A percentile compares a stretch with the other conserved stretches of the same genome.
phyloP scores from a whole-genome alignment of 2,797 vertebrate species.

The Vultur gryphus region DNA sequence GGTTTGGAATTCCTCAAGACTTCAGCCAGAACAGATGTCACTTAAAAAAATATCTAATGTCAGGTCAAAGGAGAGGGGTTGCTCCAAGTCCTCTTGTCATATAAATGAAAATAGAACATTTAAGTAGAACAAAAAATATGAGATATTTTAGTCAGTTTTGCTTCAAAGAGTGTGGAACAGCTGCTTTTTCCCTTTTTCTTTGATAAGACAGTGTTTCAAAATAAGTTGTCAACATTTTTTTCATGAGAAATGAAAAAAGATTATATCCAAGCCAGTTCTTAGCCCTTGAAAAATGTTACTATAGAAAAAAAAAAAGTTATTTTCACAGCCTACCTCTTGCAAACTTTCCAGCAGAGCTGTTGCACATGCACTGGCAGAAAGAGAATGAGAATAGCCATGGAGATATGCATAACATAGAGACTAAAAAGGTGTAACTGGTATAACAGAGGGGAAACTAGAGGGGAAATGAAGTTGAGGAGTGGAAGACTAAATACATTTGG shows the following conservation, averaged over 20 bases:
- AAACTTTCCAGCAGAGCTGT: neutral
- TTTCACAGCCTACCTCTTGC: neutral
- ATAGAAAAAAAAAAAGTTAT: neutral
- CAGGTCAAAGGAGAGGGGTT: neutral
- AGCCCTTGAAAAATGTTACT: neutral
- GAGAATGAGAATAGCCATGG: neutral
- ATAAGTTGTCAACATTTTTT: neutral
- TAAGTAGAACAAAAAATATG: neutral
- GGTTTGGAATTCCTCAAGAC: neutral
- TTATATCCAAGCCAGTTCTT: neutral
- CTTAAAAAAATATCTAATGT: neutral
- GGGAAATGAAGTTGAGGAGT: neutral
- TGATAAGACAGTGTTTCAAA: neutral
- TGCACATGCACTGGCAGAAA: neutral
- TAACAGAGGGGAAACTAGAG: neutral
- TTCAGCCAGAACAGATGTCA: neutral
- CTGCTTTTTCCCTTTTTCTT: neutral
- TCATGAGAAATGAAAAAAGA: neutral
- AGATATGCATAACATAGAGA: neutral
- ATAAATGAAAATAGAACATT: neutral
- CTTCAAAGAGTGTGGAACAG: neutral
- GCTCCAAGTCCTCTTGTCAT: neutral
- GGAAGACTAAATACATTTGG: neutral
- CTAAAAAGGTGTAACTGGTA: neutral
- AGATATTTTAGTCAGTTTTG: neutral